phyloP scores from a whole-genome alignment of 1,140 invertebrate species.

The Lerema accius region DNA sequence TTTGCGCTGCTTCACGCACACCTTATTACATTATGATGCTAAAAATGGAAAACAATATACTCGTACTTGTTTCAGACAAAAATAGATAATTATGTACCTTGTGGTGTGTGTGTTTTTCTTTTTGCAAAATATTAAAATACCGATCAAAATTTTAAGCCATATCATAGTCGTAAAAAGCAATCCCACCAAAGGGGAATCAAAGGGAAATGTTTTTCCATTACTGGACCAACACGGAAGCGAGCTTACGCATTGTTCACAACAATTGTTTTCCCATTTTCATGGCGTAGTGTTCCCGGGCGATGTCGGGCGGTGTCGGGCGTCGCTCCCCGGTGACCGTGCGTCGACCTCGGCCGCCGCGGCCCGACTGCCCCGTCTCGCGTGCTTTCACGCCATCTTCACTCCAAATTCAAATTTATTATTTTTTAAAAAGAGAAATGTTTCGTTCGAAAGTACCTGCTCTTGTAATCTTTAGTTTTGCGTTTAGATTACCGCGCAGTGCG shows the following conservation, averaged over 20 bases:
- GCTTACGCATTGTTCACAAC: conserved; percentile 64
- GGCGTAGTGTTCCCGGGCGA: conserved; percentile 40
- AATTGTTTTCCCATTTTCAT: conserved; percentile 74
- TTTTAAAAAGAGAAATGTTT: conserved; percentile 36
- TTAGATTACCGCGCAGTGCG: not conserved
- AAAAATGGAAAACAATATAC: too few relatives aligned
- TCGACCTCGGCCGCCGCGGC: conserved; percentile 55
- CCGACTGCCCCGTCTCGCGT: conserved; percentile 48
- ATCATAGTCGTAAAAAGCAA: too few relatives aligned
- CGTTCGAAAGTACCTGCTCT: conserved; percentile 25
- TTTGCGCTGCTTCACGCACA: too few relatives aligned
- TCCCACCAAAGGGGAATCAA: too few relatives aligned
- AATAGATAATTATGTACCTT: too few relatives aligned
- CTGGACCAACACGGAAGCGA: conserved; percentile 51
- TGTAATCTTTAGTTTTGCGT: conserved; percentile 5
- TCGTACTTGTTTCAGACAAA: too few relatives aligned
- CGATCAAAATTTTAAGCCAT: too few relatives aligned
- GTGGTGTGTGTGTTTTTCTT: too few relatives aligned
- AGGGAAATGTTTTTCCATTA: conserved; percentile 36
- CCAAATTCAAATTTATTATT: conserved; percentile 50
- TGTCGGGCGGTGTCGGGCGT: too few relatives aligned
- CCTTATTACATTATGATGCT: too few relatives aligned
- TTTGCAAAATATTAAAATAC: too few relatives aligned
- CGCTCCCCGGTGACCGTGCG: conserved; percentile 64
- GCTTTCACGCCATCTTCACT: conserved; percentile 56